A percentile compares a stretch with the other conserved stretches of the same genome.
phyloP scores from a whole-genome alignment of 1,140 invertebrate genomes.

The Cherax quadricarinatus region DNA sequence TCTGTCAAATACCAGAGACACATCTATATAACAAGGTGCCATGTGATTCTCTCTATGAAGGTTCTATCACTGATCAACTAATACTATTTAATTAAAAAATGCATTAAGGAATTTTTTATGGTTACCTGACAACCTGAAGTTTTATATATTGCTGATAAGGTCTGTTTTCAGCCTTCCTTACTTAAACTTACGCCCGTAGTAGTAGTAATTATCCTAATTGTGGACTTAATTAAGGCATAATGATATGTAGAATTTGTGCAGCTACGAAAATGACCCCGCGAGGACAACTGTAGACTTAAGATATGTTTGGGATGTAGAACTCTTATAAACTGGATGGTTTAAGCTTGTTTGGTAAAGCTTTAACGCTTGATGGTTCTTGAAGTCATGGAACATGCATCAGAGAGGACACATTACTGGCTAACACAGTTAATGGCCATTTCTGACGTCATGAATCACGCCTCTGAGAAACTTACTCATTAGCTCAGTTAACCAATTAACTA shows the following conservation, averaged over 20 bases:
- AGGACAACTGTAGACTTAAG: neutral
- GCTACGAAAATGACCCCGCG: no score
- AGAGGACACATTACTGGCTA: no score
- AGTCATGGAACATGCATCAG: no score
- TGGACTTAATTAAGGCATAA: neutral
- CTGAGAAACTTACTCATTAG: no score
- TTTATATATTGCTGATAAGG: neutral
- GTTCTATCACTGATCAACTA: neutral
- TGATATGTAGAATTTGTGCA: neutral
- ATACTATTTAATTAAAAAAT: neutral
- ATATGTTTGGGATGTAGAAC: neutral
- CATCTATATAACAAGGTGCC: no score
- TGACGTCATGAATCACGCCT: no score
- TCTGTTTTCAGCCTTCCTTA: neutral
- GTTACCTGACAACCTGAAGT: neutral
- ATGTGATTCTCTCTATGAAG: no score
- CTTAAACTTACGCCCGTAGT: neutral
- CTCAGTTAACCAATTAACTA: no score
- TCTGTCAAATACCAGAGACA: no score
- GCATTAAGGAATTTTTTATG: neutral
- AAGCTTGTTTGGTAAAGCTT: neutral
- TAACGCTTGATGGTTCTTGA: neutral
- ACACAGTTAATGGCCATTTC: no score
- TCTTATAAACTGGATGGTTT: neutral
- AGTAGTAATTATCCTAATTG: constrained; percentile 8